Conservation (phyloP, 2,888 invertebrate genomes). For the Cerastis leucographa region DNA sequence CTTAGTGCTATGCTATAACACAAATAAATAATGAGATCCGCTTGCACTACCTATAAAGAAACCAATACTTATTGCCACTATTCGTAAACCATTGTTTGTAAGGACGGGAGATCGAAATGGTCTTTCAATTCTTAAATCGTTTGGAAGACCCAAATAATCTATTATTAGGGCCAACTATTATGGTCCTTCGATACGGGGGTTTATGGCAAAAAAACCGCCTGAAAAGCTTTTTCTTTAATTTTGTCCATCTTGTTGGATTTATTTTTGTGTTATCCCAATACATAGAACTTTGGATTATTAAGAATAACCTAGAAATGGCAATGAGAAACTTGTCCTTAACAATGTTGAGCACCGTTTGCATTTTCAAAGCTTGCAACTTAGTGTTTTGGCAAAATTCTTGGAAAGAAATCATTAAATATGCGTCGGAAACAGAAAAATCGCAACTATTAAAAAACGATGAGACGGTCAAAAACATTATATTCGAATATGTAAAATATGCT, state of each 20-base stretch:
- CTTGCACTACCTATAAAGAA: neutral
- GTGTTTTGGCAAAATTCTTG: constrained; percentile 80
- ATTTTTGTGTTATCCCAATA: constrained; percentile 82
- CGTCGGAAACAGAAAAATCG: constrained; percentile 75
- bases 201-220: constrained; percentile 75
- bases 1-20: constrained; percentile 6
- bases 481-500: constrained; percentile 79
- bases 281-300: constrained; percentile 81
- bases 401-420: constrained; percentile 76
- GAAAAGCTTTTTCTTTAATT: constrained; percentile 67
- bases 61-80: constrained; percentile 5
- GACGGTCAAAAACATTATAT: constrained; percentile 69
- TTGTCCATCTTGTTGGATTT: constrained; percentile 73
- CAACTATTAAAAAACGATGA: constrained; percentile 73
- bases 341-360: constrained; percentile 83
- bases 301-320: constrained; percentile 76
- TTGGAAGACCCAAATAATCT: constrained; percentile 74
- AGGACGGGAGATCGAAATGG: constrained; percentile 47
- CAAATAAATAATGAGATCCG: constrained; percentile 33
- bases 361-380: constrained; percentile 80
- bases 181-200: constrained; percentile 77
- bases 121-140: constrained; percentile 42
- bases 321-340: constrained; percentile 81
- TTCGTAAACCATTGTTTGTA: neutral
- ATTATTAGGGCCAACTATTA: constrained; percentile 77